Base-by-base conservation (phyloP, 2,113 vertebrate genomes). In the Neotragus moschatus region DNA sequence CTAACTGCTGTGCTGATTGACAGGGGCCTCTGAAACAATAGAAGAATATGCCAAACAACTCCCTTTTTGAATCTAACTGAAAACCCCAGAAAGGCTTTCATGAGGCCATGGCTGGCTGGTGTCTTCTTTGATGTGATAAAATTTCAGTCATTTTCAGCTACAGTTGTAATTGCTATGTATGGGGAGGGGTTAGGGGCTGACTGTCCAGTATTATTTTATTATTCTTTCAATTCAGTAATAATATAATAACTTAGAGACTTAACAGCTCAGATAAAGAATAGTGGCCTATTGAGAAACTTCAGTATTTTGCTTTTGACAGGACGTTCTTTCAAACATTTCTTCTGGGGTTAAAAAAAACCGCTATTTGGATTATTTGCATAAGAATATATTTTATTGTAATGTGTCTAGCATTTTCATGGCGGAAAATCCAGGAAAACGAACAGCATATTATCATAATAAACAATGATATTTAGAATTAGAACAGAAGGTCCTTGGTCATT, bases 311-410 rank as follows among this genome's bases (percentile, higher is more conserved):
- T 98, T 98, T 98, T 96, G 95, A 98, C 66, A 97, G 85, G 82
- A 88, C 2, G 0, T 88, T 97, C 87, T 97, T 96, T 96, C 92
- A 97, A 58, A 82, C 84, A 92, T 96, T 97, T 91, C 43, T 96
- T 95, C 95, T 96, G n/a, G 60, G 47, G 66, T 25, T 90, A 47
- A 73, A 97, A 95, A 61, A 58, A 93, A 92, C 51, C 2, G 17
- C 61, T 96, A 96, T 97, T 98, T 98, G 51, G 77, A 96, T 96
- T 89, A 97, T 98, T 98, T 97, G 91, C 94, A 97, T 97, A 89
- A 97, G 88, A 98, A 97, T 97, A 96, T 96, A 96, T 97, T 96
- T 96, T 97, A 96, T 94, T 97, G 82, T 92, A 97, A 94, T 88
- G 95, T 96, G 88, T 60, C 51, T 87, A 90, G 51, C 61, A 95